A percentile compares a stretch with the other conserved stretches of the same genome.
phyloP scores from a whole-genome alignment of 2,797 vertebrate genomes.

The Mycteria americana region DNA sequence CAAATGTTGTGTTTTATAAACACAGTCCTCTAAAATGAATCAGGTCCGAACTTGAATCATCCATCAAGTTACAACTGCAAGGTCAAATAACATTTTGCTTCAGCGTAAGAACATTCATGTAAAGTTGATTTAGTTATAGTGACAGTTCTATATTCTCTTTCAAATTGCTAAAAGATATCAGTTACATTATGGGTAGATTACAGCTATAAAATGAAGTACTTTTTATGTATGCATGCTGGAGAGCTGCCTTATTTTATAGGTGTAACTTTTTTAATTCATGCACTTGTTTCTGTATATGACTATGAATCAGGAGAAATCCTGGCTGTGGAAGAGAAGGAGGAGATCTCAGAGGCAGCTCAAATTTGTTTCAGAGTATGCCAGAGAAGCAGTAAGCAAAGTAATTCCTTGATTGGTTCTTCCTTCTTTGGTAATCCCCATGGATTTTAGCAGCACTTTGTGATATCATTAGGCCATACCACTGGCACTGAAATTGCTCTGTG shows the following conservation, averaged over 20 bases:
- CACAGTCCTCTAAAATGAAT: background rate
- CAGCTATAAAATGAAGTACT: background rate
- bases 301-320: background rate
- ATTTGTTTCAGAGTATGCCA: background rate
- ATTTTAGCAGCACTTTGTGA: background rate
- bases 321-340: background rate
- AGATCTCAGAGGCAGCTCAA: background rate
- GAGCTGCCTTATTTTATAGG: background rate
- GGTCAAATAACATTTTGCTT: constrained; percentile 14
- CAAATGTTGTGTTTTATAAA: background rate
- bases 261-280: background rate
- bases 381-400: background rate
- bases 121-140: background rate
- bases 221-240: background rate
- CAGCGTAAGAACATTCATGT: background rate
- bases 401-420: background rate
- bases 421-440: background rate
- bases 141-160: background rate
- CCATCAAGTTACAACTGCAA: background rate
- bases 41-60: background rate
- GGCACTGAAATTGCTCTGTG: background rate
- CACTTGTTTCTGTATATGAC: background rate
- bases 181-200: background rate
- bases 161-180: background rate
- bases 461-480: background rate